phyloP scores from a whole-genome alignment of 2,888 invertebrate genomes.

The Daptonema setosum region DNA sequence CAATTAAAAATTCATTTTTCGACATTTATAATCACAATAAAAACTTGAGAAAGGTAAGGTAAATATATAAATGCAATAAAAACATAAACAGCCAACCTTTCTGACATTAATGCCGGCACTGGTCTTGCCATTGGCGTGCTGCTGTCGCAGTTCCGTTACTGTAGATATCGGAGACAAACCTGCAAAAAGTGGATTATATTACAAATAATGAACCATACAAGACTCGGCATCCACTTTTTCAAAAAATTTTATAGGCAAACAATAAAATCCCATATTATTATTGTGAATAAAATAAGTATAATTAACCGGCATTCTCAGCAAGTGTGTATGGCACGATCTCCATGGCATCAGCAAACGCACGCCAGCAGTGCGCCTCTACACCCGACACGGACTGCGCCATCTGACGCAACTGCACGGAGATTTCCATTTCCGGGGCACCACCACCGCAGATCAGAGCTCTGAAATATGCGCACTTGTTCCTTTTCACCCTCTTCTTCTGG shows the following conservation, averaged over 20 bases:
- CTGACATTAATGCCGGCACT: conserved; percentile 79
- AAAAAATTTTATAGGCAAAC: neutral
- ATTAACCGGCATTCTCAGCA: conserved; percentile 70
- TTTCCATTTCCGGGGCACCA: conserved; percentile 87
- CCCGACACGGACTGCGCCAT: conserved; percentile 61
- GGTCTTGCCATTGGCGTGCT: conserved; percentile 64
- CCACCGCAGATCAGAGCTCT: conserved; percentile 77
- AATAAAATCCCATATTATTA: neutral
- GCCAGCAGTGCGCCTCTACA: conserved; percentile 78
- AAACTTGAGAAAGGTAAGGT: no score
- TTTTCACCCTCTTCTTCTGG: no score
- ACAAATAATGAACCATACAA: no score
- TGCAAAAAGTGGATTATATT: no score
- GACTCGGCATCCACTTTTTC: neutral
- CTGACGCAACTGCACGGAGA: conserved; percentile 58
- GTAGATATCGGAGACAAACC: conserved; percentile 67
- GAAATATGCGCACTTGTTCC: no score
- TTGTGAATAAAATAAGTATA: no score
- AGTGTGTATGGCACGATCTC: conserved; percentile 61
- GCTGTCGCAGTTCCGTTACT: conserved; percentile 79
- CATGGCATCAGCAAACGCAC: conserved; percentile 71
- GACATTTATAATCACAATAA: neutral
- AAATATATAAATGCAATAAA: no score
- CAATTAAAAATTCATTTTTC: neutral
- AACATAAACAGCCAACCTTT: conserved; percentile 31